Evolutionary conservation across 2,888 invertebrate species (phyloP).

Genomic region (Smittia sp.): DNA sequence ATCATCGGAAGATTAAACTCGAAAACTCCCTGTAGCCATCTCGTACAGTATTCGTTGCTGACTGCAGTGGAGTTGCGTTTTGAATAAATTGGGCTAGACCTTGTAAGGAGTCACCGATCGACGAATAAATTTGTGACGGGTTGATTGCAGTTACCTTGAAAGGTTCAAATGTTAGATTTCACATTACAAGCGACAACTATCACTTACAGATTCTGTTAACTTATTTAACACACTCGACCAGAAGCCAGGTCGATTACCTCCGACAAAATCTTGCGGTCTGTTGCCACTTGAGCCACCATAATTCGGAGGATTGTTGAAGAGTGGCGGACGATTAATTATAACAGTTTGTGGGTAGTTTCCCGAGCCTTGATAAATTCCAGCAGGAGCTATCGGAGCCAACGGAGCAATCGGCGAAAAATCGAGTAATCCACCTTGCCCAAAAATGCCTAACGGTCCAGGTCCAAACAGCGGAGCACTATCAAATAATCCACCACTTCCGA

Average conservation of each 20-base stretch:
- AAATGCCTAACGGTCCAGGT: neutral
- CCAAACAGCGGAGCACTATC: neutral
- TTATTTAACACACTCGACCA: conserved; percentile 26
- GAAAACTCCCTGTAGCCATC: conserved; percentile 26
- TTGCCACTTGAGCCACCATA: neutral
- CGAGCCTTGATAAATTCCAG: conserved; percentile 4
- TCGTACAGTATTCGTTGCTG: conserved; percentile 4
- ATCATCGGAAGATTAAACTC: conserved; percentile 23
- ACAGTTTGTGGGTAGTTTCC: conserved; percentile 34
- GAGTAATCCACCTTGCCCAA: conserved; percentile 23
- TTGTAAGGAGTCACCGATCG: conserved; percentile 26
- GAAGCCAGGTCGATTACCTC: conserved; percentile 19
- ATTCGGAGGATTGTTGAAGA: conserved; percentile 3
- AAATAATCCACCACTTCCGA: conserved; percentile 21
- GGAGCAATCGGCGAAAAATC: neutral
- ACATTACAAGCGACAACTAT: neutral
- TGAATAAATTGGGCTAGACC: neutral
- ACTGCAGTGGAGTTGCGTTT: neutral
- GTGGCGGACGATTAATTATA: conserved; percentile 31
- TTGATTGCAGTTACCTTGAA: conserved; percentile 28
- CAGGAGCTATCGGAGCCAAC: neutral
- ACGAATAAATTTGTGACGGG: conserved; percentile 6
- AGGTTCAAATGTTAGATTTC: too few relatives aligned
- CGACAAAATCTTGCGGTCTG: neutral
- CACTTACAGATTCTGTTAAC: conserved; percentile 30